Conservation (phyloP, 2,113 vertebrate species). For the Rhodinocichla rosea region DNA sequence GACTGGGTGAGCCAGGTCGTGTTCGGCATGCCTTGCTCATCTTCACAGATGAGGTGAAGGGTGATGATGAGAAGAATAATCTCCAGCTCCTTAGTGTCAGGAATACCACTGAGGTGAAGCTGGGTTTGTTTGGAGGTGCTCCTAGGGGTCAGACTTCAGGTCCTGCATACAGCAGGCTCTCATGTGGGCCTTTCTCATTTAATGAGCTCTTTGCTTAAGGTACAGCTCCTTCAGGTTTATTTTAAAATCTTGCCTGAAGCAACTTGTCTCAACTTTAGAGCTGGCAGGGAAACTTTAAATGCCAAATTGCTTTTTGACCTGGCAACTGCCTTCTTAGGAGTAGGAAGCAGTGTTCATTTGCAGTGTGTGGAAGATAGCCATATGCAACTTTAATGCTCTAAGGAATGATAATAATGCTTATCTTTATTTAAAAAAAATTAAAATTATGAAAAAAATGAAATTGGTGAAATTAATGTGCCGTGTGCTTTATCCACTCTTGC, state of each 20-base stretch:
- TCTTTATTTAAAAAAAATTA: background rate
- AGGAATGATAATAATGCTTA: background rate
- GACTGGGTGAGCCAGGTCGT: background rate
- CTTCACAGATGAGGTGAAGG: background rate
- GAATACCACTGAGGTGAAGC: background rate
- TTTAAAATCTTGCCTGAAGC: background rate
- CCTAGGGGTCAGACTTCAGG: background rate
- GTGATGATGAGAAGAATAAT: background rate
- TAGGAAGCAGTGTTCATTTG: background rate
- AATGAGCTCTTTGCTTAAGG: background rate
- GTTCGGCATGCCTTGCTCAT: fast-evolving
- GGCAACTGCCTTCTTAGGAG: background rate
- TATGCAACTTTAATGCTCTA: background rate
- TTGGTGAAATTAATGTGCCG: background rate
- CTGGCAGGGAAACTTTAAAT: background rate
- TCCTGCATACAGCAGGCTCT: background rate
- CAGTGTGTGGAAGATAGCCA: background rate
- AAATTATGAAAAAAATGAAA: background rate
- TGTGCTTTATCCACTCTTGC: background rate
- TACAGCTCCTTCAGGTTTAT: background rate
- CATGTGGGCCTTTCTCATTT: background rate
- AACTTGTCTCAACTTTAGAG: background rate
- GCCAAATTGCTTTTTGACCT: background rate
- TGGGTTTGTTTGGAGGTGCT: background rate
- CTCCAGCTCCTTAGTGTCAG: background rate